phyloP scores from a whole-genome alignment of 2,113 vertebrate species.

The rat (Rattus norvegicus) region DNA sequence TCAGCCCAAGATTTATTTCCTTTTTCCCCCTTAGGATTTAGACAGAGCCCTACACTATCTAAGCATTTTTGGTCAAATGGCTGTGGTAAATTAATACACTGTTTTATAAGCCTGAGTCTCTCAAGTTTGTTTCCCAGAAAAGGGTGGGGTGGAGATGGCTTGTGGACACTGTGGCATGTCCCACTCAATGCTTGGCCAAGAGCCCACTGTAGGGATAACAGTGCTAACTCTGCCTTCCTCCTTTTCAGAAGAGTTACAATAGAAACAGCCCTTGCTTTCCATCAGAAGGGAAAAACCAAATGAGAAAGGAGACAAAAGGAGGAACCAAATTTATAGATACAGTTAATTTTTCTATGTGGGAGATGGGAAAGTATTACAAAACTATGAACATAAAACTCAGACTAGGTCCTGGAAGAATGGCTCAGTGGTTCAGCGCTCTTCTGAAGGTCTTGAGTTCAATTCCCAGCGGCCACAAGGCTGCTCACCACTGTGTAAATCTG shows the following conservation, averaged over 20 bases:
- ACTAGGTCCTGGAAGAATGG: neutral
- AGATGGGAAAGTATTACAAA: neutral
- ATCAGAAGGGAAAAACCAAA: neutral
- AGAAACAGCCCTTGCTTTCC: neutral
- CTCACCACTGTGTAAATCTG: no score
- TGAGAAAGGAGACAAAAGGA: neutral
- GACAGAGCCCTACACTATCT: conserved; percentile 1
- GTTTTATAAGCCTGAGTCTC: neutral
- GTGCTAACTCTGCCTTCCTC: neutral
- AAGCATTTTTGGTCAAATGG: neutral
- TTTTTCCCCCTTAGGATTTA: neutral
- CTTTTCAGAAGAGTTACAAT: neutral
- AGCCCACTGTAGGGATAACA: neutral
- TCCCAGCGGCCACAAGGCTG: no score
- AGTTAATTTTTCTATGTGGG: neutral
- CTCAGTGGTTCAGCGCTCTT: no score
- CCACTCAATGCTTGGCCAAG: neutral
- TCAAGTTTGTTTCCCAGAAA: neutral
- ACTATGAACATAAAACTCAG: neutral
- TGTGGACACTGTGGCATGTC: neutral
- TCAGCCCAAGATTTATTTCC: neutral
- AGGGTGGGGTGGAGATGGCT: neutral
- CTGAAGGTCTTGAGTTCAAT: no score
- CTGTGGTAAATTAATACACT: neutral
- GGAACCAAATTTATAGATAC: neutral